Evolutionary conservation across 23 tunicate species (phyloP).

Genomic region (Styela plicata): DNA sequence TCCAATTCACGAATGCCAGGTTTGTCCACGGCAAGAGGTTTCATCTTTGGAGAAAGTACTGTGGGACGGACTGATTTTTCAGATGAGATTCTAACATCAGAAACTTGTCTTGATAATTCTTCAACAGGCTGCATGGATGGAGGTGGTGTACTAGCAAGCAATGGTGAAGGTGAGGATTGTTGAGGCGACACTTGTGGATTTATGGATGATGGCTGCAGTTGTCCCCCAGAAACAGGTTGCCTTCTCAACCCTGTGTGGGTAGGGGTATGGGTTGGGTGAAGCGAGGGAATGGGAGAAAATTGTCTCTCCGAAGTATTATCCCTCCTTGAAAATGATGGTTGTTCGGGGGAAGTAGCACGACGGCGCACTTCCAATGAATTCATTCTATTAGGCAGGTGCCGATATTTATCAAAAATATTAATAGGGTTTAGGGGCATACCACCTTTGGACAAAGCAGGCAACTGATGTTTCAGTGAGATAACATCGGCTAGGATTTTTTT

Average conservation of each 20-base stretch:
- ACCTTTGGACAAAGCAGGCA: not conserved
- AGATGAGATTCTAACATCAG: not conserved
- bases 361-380: not conserved
- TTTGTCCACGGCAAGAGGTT: not conserved
- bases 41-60: not conserved
- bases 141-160: not conserved
- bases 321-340: not conserved
- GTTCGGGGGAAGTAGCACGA: not conserved
- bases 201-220: no score
- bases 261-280: no score
- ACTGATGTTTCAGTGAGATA: no score
- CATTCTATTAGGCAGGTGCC: not conserved
- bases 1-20: slow-evolving; percentile 1
- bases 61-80: no score
- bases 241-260: no score
- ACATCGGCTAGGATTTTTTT: not conserved
- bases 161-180: not conserved
- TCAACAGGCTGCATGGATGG: not conserved
- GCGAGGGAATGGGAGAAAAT: no score
- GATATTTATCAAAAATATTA: not conserved
- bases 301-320: not conserved
- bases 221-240: no score
- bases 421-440: not conserved
- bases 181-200: no score
- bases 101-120: not conserved